phyloP scores from a whole-genome alignment of 2,113 vertebrate species.

The Oxyruncus cristatus region DNA sequence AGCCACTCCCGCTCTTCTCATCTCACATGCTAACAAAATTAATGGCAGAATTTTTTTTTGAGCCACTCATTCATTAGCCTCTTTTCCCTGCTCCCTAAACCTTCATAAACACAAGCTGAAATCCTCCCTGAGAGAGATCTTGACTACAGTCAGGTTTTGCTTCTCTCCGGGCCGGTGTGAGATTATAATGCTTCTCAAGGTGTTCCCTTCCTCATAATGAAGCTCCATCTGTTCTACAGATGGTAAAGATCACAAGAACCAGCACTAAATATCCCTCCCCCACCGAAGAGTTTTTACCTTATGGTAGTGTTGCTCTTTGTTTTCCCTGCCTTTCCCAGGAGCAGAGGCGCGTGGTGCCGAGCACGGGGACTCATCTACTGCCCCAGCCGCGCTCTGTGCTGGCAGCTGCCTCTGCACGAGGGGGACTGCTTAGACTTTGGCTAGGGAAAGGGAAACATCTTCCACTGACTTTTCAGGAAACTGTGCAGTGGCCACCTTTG shows the following conservation, averaged over 20 bases:
- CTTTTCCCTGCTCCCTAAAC: conserved; percentile 28
- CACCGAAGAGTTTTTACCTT: conserved; percentile 49
- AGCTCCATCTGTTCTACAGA: conserved; percentile 70
- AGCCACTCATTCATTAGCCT: neutral
- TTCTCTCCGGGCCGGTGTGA: conserved; percentile 48
- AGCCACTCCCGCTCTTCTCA: neutral
- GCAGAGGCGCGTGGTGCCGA: neutral
- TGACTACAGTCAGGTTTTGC: conserved; percentile 47
- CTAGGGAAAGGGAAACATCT: neutral
- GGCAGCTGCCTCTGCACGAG: neutral
- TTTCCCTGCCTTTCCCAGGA: conserved; percentile 34
- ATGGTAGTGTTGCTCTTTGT: conserved; percentile 50
- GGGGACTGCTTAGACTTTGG: neutral
- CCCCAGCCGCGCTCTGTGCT: neutral
- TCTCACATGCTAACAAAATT: conserved; percentile 13
- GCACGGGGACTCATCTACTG: neutral
- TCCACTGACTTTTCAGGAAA: neutral
- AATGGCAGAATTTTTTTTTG: neutral
- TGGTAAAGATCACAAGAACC: conserved; percentile 69
- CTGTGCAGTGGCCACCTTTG: neutral
- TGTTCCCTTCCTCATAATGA: conserved; percentile 66
- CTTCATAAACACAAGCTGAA: neutral
- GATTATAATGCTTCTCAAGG: conserved; percentile 65
- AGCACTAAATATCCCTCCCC: conserved; percentile 64
- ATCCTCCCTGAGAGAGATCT: conserved; percentile 20